Conservation (phyloP, 2,888 invertebrate species). For the Endotricha flammealis region DNA sequence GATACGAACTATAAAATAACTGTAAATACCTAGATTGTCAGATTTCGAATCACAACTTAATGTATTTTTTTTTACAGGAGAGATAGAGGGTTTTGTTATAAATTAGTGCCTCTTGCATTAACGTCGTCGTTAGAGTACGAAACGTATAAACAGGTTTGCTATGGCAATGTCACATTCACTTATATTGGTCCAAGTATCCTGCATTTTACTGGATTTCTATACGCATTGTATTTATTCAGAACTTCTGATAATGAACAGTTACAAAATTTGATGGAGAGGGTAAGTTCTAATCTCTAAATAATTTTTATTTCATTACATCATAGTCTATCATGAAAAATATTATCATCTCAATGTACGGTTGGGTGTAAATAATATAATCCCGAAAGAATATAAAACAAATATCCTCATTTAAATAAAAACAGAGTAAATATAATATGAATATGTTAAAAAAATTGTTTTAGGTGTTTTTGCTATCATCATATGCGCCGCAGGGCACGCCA, state of each 20-base stretch:
- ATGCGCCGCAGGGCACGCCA: conserved; percentile 80
- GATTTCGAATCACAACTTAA: conserved; percentile 10
- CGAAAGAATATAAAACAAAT: no score
- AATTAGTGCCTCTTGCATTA: conserved; percentile 62
- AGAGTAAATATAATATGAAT: not conserved
- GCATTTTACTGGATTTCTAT: conserved; percentile 85
- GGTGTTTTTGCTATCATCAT: conserved; percentile 86
- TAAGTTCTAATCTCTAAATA: conserved; percentile 46
- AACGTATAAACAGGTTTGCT: conserved; percentile 80
- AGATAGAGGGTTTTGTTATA: conserved; percentile 85
- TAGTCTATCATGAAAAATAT: no score
- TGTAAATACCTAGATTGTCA: no score
- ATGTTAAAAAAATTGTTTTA: conserved; percentile 32
- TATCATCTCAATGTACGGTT: no score
- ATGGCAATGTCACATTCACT: conserved; percentile 84
- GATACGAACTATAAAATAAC: no score
- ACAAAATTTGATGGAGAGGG: conserved; percentile 89
- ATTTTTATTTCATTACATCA: no score
- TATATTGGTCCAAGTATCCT: conserved; percentile 85
- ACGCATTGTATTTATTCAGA: conserved; percentile 85
- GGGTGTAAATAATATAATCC: no score
- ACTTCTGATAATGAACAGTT: conserved; percentile 89
- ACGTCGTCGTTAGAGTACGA: conserved; percentile 62
- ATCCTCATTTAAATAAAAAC: not conserved
- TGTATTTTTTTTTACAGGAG: conserved; percentile 34